phyloP scores from a whole-genome alignment of 1,140 invertebrate species.

The Calephelis virginiensis region DNA sequence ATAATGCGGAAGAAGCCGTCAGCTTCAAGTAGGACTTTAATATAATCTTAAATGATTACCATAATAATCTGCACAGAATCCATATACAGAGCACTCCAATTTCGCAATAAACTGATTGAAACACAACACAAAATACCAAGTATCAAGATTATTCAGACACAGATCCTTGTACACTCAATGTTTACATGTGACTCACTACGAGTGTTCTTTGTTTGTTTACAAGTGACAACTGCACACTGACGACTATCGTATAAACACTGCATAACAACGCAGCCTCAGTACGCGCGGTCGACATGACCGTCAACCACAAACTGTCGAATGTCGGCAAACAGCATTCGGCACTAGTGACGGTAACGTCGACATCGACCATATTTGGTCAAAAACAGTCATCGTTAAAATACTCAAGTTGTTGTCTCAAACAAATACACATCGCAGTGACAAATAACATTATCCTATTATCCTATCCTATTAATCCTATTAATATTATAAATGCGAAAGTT shows the following conservation, averaged over 20 bases:
- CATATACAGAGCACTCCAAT: too few relatives aligned
- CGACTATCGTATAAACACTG: conserved; percentile 27
- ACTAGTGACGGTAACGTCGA: conserved; percentile 21
- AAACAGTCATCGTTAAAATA: conserved; percentile 36
- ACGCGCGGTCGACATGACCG: conserved; percentile 48
- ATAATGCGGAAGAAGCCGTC: too few relatives aligned
- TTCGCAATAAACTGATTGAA: too few relatives aligned
- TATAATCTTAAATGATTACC: too few relatives aligned
- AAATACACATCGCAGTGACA: too few relatives aligned
- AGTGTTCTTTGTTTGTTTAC: conserved; percentile 58
- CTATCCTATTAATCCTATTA: too few relatives aligned
- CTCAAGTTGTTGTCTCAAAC: too few relatives aligned
- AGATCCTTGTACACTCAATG: conserved; percentile 39
- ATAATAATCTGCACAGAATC: too few relatives aligned
- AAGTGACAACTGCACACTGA: conserved; percentile 32
- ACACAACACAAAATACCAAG: too few relatives aligned
- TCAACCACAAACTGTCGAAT: conserved; percentile 50
- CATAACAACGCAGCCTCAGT: neutral
- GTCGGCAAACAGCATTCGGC: neutral
- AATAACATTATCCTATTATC: too few relatives aligned
- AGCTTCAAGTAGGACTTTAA: too few relatives aligned
- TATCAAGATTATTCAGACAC: conserved; percentile 18
- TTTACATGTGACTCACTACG: conserved; percentile 40
- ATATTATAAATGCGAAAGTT: too few relatives aligned
- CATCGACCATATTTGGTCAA: conserved; percentile 39